Conservation (phyloP, 2,888 invertebrate genomes). For the Carcina quercana region DNA sequence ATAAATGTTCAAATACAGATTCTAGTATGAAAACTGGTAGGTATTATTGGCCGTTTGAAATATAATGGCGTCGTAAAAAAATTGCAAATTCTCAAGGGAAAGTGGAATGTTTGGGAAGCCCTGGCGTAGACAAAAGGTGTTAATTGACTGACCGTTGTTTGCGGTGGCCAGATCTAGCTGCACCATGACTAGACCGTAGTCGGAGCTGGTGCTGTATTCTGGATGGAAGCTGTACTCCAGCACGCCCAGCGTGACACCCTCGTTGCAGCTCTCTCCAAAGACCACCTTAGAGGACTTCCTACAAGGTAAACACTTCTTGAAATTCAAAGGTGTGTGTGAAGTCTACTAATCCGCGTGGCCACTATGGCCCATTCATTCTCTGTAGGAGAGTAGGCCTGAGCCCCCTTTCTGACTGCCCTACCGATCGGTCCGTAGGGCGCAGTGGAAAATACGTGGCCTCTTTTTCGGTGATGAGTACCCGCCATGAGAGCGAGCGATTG, state of each 20-base stretch:
- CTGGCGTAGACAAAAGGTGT: not conserved
- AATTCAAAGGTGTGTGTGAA: not conserved
- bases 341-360: not conserved
- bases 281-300: not conserved
- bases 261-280: not conserved
- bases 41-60: not conserved
- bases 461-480: no score
- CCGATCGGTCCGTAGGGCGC: not conserved
- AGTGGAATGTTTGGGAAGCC: not conserved
- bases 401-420: not conserved
- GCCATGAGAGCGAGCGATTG: no score
- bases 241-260: not conserved
- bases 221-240: not conserved
- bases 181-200: not conserved
- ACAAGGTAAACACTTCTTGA: not conserved
- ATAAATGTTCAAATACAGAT: not conserved
- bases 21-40: not conserved
- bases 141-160: no score
- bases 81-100: not conserved
- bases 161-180: not conserved
- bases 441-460: not conserved
- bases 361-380: not conserved
- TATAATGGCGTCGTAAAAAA: not conserved
- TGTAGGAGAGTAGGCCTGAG: not conserved
- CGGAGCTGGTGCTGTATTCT: not conserved